These are phyloP conservation scores for Lepas anatifera DNA, from an alignment of 2,888 invertebrate species.

Conservation along the genomic window DNA sequence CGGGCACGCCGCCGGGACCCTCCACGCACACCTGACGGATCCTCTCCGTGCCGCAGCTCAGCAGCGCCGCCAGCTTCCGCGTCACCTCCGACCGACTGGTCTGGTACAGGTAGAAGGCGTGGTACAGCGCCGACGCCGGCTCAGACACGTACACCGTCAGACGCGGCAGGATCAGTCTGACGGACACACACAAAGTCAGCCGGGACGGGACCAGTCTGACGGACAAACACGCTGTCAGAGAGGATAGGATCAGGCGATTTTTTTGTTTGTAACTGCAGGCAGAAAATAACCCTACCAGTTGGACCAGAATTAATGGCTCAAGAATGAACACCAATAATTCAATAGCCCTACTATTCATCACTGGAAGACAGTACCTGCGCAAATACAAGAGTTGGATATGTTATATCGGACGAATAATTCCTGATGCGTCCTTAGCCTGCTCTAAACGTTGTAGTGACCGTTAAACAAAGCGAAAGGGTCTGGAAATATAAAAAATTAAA, in stretches of 20 bases:
- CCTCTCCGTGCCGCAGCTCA: conserved; percentile 38
- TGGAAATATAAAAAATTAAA: no score
- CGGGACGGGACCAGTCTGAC: conserved; percentile 59
- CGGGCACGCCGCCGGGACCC: conserved; percentile 72
- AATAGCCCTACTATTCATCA: no score
- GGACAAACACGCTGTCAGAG: conserved; percentile 71
- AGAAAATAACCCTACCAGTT: no score
- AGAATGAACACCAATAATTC: no score
- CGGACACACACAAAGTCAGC: conserved; percentile 68
- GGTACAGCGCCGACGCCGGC: conserved; percentile 52
- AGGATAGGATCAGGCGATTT: conserved; percentile 57
- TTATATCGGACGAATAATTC: no score
- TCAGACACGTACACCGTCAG: conserved; percentile 70
- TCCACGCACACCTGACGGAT: conserved; percentile 53
- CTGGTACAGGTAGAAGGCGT: conserved; percentile 64
- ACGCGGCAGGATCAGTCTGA: conserved; percentile 58
- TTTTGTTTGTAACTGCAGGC: no score
- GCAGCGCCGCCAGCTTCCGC: conserved; percentile 48
- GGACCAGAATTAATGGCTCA: no score
- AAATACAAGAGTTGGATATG: no score
- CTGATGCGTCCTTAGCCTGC: no score
- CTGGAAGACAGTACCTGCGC: no score
- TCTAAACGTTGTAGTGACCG: no score
- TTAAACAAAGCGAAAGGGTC: no score
- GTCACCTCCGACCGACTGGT: conserved; percentile 52